phyloP scores from a whole-genome alignment of 37 sponge, comb jelly and placozoan species.

The Geodia barretti region DNA sequence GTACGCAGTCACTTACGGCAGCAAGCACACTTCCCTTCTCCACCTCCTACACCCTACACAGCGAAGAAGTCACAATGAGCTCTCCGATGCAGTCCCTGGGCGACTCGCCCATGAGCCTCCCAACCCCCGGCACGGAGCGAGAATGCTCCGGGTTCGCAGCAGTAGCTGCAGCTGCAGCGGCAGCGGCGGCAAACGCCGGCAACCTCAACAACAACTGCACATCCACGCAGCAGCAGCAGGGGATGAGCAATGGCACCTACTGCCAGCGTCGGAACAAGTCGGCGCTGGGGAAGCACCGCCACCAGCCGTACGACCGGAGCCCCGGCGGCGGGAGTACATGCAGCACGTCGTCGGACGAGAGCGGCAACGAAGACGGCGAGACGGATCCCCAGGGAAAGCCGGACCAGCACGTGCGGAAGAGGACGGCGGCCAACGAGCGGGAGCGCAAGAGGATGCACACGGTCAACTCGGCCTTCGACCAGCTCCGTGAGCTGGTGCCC shows the following conservation, averaged over 20 bases:
- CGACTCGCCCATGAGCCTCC: background rate
- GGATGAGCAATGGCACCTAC: no score
- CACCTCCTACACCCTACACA: background rate
- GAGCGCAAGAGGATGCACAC: slow-evolving; percentile 93
- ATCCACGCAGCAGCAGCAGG: slow-evolving; percentile 14
- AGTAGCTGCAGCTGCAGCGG: no score
- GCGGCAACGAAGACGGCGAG: slow-evolving; percentile 19
- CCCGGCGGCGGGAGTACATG: slow-evolving; percentile 26
- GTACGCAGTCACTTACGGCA: background rate
- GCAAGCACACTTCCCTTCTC: background rate
- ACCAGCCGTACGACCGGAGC: slow-evolving; percentile 35
- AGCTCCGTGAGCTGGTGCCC: slow-evolving; percentile 84
- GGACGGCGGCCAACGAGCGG: slow-evolving; percentile 80
- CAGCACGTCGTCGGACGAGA: slow-evolving; percentile 45
- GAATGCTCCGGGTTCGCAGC: background rate
- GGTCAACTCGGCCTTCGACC: slow-evolving; percentile 90
- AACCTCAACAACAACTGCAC: background rate
- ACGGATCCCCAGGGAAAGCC: background rate
- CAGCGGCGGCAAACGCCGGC: background rate
- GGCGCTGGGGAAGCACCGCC: slow-evolving; percentile 21
- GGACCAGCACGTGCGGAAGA: slow-evolving; percentile 22
- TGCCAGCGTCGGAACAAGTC: slow-evolving; percentile 7
- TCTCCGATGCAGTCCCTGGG: background rate
- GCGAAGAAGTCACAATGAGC: background rate
- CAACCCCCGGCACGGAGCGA: background rate